Base-by-base conservation (phyloP, 2,797 vertebrate genomes). In the Petrocephalus sullivani region DNA sequence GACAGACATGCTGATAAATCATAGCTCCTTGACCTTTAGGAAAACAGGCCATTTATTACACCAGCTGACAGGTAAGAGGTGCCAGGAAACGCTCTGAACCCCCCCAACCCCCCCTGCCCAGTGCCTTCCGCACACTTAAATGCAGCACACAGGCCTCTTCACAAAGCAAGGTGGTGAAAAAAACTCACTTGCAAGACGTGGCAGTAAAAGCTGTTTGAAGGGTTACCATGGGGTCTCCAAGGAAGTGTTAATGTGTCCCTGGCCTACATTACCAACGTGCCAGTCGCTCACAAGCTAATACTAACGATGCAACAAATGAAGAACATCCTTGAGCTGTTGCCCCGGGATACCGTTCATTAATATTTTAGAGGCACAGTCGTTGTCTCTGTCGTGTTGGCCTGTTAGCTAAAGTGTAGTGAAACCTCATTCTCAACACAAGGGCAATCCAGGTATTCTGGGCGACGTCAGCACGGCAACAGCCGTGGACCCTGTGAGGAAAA, bases 281-380 rank as follows among this genome's bases (percentile, higher is more conserved):
- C 82, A 56, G 8, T 33, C 37, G 8, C 75, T 60, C 14, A 5
- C 41, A 46, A 41, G 16, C 28, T 54, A 51, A n/a, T 51, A 21
- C n/a, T 57, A 61, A 67, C 33, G 57, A 86, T 16, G 28, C 28
- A n/a, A 23, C 21, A 85, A 67, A 88, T 60, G 49, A 64, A 71
- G 60, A 51, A 46, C 5, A 56, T 88, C 83, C 82, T 85, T 71
- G 61, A 54, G 83, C 56, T 71, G 88, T 88, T 88, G 61, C 88
- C 88, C 83, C n/a, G 88, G 82, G 82, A 85, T 85, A 88, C 88
- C 8, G 37, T 88, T 88, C 88, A 71, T 85, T 71, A 67, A 61
- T 54, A 54, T 88, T 88, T 64, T 71, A 60, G 71, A 78, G 23
- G 37, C 57, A 53, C 21, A 54, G 57, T 75, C 28, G 46, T 64